Evolutionary conservation across 2,797 vertebrate genomes (phyloP).

Genomic region (Merluccius polli): DNA sequence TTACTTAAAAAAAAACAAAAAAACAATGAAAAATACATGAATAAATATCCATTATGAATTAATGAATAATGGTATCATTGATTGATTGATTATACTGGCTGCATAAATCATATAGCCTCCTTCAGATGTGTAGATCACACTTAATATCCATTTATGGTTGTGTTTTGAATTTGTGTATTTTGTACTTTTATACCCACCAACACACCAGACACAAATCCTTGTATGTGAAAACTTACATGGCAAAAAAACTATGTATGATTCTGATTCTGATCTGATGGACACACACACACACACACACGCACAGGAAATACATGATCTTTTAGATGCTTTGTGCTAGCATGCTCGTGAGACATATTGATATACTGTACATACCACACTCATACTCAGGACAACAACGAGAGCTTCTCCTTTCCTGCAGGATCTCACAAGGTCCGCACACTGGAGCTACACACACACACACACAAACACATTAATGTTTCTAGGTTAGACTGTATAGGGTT

Average conservation of each 20-base stretch:
- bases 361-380: slow-evolving; percentile 83
- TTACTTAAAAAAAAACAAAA: too few relatives aligned
- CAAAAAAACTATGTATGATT: too few relatives aligned
- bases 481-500: background rate
- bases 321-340: background rate
- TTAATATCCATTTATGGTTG: too few relatives aligned
- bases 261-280: background rate
- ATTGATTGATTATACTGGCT: too few relatives aligned
- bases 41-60: too few relatives aligned
- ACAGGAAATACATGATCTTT: background rate
- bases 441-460: slow-evolving; percentile 66
- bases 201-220: too few relatives aligned
- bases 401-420: slow-evolving; percentile 72
- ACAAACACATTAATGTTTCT: slow-evolving; percentile 7
- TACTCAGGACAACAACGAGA: slow-evolving; percentile 86
- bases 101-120: too few relatives aligned
- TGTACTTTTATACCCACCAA: too few relatives aligned
- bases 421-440: slow-evolving; percentile 84
- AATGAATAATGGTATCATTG: too few relatives aligned
- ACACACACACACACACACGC: background rate
- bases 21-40: too few relatives aligned
- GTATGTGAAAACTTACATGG: too few relatives aligned
- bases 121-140: background rate
- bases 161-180: too few relatives aligned
- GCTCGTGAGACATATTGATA: background rate